A percentile compares a stretch with the other conserved stretches of the same genome.
phyloP scores from a whole-genome alignment of 2,113 vertebrate species.

The Andinoacara biseriatus region DNA sequence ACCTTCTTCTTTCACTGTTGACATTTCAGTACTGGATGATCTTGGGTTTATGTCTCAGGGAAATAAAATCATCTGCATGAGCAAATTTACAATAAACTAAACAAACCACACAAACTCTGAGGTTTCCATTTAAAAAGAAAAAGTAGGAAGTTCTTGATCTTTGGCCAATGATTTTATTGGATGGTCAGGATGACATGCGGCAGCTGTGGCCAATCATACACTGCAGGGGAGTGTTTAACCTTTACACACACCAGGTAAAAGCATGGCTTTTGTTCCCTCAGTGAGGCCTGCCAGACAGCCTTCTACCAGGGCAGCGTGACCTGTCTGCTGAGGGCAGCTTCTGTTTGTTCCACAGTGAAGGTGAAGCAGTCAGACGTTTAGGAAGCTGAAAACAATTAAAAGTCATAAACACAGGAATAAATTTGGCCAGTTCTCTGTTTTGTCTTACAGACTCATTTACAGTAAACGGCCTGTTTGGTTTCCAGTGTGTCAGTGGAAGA shows the following conservation, averaged over 20 bases:
- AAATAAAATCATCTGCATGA: neutral
- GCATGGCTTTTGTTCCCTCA: neutral
- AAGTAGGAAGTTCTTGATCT: neutral
- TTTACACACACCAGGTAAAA: neutral
- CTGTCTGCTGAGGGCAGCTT: neutral
- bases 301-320: neutral
- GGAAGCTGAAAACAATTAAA: slow-evolving; percentile 1
- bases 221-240: neutral
- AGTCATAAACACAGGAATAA: neutral
- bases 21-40: neutral
- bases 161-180: slow-evolving; percentile 17
- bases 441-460: neutral
- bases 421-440: neutral
- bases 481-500: neutral
- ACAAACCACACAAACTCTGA: neutral
- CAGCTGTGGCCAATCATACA: slow-evolving; percentile 2
- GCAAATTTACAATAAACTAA: neutral
- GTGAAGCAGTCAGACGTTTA: neutral
- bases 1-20: slow-evolving; percentile 20
- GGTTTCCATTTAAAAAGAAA: neutral
- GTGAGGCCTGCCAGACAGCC: neutral
- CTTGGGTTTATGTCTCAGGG: neutral
- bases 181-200: neutral
- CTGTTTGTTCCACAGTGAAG: neutral
- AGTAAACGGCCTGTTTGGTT: neutral